Evolutionary conservation across 1,140 invertebrate genomes (phyloP).

Genomic region (Venturia canescens): DNA sequence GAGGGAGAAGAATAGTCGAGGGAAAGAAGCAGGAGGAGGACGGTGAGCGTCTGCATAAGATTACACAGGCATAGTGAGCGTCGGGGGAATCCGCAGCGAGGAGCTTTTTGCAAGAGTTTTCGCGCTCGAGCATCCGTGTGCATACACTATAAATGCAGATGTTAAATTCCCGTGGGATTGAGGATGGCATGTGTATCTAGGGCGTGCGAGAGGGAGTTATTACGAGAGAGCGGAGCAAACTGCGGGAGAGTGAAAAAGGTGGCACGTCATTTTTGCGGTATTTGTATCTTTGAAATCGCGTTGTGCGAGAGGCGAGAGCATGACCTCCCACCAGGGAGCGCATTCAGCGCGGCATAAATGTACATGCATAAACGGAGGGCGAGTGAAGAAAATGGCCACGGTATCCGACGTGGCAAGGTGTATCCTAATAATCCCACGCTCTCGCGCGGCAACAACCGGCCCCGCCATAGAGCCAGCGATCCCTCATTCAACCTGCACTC

Average conservation of each 20-base stretch:
- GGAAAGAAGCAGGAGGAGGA: no score
- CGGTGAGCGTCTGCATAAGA: neutral
- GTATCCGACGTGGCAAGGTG: slow-evolving; percentile 16
- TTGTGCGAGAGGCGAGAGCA: neutral
- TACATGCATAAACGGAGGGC: neutral
- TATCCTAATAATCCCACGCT: slow-evolving; percentile 62
- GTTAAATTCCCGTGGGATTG: slow-evolving; percentile 1
- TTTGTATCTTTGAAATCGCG: slow-evolving; percentile 12
- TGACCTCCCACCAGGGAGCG: slow-evolving; percentile 7
- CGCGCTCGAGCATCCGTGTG: neutral
- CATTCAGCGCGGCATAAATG: neutral
- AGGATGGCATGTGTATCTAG: neutral
- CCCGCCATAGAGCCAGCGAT: no score
- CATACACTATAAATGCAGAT: neutral
- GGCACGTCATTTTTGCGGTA: slow-evolving; percentile 16
- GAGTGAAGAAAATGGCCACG: neutral
- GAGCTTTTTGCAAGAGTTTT: neutral
- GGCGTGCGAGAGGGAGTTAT: slow-evolving; percentile 23
- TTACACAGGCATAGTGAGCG: neutral
- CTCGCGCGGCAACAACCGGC: no score
- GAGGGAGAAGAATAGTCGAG: no score
- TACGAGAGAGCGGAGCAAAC: neutral
- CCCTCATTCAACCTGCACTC: neutral
- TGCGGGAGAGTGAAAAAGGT: slow-evolving; percentile 9
- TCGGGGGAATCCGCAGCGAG: neutral